A percentile compares a stretch with the other conserved stretches of the same genome.
Conservation (phyloP, 1,140 invertebrate species). For the Wasmannia auropunctata region DNA sequence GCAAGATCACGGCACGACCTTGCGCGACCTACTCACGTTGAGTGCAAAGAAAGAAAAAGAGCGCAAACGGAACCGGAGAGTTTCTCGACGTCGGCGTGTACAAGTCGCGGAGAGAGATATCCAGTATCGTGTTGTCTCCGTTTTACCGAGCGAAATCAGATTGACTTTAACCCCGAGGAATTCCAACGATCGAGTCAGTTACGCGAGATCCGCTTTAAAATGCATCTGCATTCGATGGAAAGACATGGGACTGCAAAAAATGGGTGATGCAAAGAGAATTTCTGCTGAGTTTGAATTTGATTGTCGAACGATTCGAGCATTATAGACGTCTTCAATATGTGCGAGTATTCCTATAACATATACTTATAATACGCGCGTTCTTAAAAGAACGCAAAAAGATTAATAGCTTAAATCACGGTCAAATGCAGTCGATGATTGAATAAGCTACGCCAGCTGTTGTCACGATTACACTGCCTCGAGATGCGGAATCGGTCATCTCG, state of each 20-base stretch:
- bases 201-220: background rate
- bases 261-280: background rate
- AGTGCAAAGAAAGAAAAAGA: background rate
- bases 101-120: background rate
- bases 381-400: background rate
- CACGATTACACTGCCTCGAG: background rate
- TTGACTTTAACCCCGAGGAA: background rate
- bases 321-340: too few relatives aligned
- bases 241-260: background rate
- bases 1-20: slow-evolving; percentile 31
- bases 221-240: background rate
- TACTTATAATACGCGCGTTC: background rate
- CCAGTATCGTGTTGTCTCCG: background rate
- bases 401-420: background rate
- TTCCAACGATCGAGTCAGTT: background rate
- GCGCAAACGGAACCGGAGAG: background rate
- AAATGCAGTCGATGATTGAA: background rate
- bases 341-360: too few relatives aligned
- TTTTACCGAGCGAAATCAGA: background rate
- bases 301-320: too few relatives aligned
- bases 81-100: background rate
- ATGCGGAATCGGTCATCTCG: background rate
- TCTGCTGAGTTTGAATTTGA: background rate
- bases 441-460: background rate
- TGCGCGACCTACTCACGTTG: slow-evolving; percentile 6